phyloP scores from a whole-genome alignment of 2,797 vertebrate genomes.

The Manis javanica region DNA sequence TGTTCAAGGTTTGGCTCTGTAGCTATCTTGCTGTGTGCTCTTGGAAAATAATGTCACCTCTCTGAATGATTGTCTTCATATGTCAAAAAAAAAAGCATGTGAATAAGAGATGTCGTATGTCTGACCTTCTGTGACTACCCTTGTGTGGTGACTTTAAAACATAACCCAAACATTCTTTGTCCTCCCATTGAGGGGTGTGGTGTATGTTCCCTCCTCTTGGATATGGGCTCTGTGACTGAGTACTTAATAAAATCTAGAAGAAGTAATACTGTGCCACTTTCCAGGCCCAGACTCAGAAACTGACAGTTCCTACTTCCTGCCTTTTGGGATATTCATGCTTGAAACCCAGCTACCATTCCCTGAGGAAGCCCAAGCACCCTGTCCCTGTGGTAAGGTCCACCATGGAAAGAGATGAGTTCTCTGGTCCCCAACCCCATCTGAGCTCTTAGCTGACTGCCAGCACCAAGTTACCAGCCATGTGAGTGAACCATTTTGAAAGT shows the following conservation, averaged over 20 bases:
- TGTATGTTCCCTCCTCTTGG: background rate
- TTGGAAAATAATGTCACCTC: conserved; percentile 19
- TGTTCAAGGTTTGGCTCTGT: conserved; percentile 19
- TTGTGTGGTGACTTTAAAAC: conserved; percentile 29
- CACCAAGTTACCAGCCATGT: background rate
- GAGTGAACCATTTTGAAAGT: conserved; percentile 31
- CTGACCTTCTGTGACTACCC: background rate
- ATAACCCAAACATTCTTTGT: background rate
- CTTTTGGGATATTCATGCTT: background rate
- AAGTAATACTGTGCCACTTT: background rate
- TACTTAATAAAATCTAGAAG: background rate
- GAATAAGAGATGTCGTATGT: background rate
- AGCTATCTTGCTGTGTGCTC: conserved; percentile 39
- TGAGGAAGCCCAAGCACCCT: background rate
- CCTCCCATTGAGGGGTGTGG: background rate
- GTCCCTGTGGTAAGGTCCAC: background rate
- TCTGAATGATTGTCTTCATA: background rate
- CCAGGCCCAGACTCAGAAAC: background rate
- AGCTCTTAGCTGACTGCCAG: background rate
- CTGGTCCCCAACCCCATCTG: background rate
- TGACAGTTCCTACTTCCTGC: conserved; percentile 19
- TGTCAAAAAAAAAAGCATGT: background rate
- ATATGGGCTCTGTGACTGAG: background rate
- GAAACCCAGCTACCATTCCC: background rate
- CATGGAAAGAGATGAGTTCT: background rate